A percentile compares a stretch with the other conserved stretches of the same genome.
These are phyloP conservation scores for Cydia pomonella DNA, from an alignment of 1,140 invertebrate genomes.

Conservation along the genomic window DNA sequence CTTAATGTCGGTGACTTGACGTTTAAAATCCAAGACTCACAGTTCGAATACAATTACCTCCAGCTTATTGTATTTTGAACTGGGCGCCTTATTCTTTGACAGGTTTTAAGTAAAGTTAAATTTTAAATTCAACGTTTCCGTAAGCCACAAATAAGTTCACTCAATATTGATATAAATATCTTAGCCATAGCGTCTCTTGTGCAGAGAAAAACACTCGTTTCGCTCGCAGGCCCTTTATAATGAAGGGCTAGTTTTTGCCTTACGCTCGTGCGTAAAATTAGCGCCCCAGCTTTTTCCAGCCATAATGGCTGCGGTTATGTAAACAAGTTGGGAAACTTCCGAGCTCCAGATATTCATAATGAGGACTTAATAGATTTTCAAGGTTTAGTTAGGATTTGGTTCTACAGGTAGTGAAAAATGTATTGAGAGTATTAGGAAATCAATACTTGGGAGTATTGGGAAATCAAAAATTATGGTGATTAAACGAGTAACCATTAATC, in stretches of 20 bases:
- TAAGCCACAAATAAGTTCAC: too few relatives aligned
- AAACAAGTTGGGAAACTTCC: constrained; percentile 19
- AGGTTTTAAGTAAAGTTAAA: too few relatives aligned
- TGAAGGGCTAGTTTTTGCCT: constrained; percentile 16
- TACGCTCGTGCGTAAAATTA: constrained; percentile 19
- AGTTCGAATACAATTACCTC: not conserved
- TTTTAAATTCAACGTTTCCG: too few relatives aligned
- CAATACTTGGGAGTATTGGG: too few relatives aligned
- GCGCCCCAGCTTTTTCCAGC: not conserved
- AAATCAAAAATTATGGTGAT: too few relatives aligned
- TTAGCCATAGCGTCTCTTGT: not conserved
- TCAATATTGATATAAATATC: too few relatives aligned
- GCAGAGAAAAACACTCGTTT: not conserved
- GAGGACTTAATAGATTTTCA: not conserved
- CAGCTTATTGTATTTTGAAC: too few relatives aligned
- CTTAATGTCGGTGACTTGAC: not conserved
- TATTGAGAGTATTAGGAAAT: too few relatives aligned
- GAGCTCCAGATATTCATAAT: not conserved
- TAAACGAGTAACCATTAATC: too few relatives aligned
- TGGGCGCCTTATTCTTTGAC: too few relatives aligned
- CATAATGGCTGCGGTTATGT: constrained; percentile 25
- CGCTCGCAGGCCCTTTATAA: constrained; percentile 6
- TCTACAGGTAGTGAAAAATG: not conserved
- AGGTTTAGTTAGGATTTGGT: not conserved
- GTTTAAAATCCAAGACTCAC: not conserved